Evolutionary conservation across 2,113 vertebrate genomes (phyloP).

Genomic region (Nycticryphes semicollaris): DNA sequence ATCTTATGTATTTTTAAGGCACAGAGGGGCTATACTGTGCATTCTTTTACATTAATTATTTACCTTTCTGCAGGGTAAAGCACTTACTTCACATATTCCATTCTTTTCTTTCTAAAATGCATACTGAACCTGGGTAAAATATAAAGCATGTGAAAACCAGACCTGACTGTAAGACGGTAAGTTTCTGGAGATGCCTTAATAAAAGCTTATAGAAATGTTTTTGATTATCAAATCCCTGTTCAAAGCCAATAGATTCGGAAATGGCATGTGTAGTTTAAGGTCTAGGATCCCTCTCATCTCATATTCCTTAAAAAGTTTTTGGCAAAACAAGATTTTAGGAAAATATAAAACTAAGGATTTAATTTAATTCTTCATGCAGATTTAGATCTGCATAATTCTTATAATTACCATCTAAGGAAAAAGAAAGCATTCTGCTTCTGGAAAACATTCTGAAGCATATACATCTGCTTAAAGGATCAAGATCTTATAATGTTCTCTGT

Average conservation of each 20-base stretch:
- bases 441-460: neutral
- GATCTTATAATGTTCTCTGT: neutral
- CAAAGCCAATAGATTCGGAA: neutral
- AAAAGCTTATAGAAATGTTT: neutral
- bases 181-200: neutral
- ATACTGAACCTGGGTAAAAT: neutral
- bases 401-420: neutral
- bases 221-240: neutral
- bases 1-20: conserved; percentile 39
- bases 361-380: neutral
- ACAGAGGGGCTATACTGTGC: neutral
- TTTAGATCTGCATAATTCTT: neutral
- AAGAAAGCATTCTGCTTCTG: neutral
- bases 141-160: neutral
- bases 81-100: neutral
- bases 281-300: rapidly evolving
- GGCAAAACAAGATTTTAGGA: neutral
- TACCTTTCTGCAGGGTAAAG: neutral
- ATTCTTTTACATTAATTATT: conserved; percentile 67
- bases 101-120: neutral
- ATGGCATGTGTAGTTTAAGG: neutral
- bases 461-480: neutral
- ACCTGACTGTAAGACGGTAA: neutral
- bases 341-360: neutral
- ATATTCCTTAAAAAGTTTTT: neutral